phyloP scores from a whole-genome alignment of 2,797 vertebrate genomes.

The Hemibagrus guttatus region DNA sequence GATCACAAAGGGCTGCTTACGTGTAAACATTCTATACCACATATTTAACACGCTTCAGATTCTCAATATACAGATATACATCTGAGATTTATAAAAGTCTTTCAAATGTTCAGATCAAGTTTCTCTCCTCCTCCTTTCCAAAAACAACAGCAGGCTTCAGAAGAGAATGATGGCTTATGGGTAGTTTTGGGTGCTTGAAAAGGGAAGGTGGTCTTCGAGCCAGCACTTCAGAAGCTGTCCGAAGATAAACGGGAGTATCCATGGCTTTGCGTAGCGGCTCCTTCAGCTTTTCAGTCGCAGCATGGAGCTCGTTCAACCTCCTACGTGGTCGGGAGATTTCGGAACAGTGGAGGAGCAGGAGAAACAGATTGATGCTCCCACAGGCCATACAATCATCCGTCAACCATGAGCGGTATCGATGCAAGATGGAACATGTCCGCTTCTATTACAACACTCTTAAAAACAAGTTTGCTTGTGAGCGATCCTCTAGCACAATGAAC shows the following conservation, averaged over 20 bases:
- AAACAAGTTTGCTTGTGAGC: neutral
- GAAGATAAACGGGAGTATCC: neutral
- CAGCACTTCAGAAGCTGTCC: neutral
- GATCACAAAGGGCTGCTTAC: slow-evolving; percentile 10
- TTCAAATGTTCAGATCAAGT: neutral
- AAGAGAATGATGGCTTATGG: slow-evolving; percentile 3
- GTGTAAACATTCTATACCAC: slow-evolving; percentile 25
- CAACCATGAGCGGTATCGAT: neutral
- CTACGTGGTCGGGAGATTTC: neutral
- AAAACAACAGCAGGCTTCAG: neutral
- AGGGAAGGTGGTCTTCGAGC: neutral
- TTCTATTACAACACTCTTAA: neutral
- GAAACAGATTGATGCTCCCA: neutral
- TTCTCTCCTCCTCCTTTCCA: neutral
- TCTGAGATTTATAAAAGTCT: neutral
- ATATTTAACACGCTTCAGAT: neutral
- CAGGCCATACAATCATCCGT: neutral
- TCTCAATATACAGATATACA: slow-evolving; percentile 13
- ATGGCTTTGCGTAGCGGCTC: neutral
- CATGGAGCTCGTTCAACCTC: neutral
- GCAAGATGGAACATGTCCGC: neutral
- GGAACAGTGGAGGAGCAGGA: neutral
- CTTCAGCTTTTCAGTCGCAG: neutral
- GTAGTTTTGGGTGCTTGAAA: neutral
- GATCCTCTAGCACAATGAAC: neutral